A percentile compares a stretch with the other conserved stretches of the same genome.
Evolutionary conservation across 2,888 invertebrate species (phyloP).

Genomic region (Julus scandinavius): DNA sequence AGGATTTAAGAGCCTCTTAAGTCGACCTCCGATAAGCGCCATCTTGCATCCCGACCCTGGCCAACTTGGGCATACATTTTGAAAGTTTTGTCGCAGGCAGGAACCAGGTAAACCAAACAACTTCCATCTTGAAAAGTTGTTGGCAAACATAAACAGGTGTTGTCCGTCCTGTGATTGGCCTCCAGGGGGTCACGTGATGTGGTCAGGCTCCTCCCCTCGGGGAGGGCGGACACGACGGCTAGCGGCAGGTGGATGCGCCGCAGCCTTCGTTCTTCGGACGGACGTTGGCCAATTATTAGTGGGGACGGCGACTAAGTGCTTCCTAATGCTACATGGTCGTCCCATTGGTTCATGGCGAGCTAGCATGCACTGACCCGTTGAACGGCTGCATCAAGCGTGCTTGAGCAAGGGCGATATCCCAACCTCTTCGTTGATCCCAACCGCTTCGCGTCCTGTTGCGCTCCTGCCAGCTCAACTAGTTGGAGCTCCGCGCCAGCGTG

Average conservation of each 20-base stretch:
- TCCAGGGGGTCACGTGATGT: background rate
- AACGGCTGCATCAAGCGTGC: background rate
- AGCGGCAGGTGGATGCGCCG: slow-evolving; percentile 9
- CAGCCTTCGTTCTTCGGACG: slow-evolving; percentile 7
- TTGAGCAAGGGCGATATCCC: background rate
- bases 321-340: background rate
- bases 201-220: background rate
- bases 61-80: background rate
- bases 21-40: background rate
- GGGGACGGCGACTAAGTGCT: slow-evolving; percentile 12
- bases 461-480: background rate
- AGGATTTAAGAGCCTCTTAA: background rate
- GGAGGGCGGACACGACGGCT: background rate
- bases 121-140: slow-evolving; percentile 2
- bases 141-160: background rate
- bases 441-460: slow-evolving; percentile 12
- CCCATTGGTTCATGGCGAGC: background rate
- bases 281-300: background rate
- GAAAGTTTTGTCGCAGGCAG: background rate
- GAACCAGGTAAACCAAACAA: slow-evolving; percentile 3
- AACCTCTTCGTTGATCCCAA: background rate
- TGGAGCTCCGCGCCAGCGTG: background rate
- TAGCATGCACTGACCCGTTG: background rate
- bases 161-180: background rate
- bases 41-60: background rate